Evolutionary conservation across 2,888 invertebrate genomes (phyloP).

Genomic region (Mesorhabditis spiculigera): DNA sequence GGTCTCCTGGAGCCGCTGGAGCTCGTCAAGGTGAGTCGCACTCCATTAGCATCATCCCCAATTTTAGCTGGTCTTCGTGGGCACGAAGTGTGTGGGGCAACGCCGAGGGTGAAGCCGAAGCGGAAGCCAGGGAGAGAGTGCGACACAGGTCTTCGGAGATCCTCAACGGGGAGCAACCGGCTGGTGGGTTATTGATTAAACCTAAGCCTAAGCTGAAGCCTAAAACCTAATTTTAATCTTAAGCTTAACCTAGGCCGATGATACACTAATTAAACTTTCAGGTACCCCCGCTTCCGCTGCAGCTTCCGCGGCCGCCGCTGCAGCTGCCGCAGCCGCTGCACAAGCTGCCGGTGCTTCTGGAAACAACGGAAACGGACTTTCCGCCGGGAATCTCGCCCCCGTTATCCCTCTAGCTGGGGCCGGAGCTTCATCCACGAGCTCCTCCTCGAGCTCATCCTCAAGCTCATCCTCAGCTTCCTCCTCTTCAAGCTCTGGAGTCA

Average conservation of each 20-base stretch:
- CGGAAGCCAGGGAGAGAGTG: not conserved
- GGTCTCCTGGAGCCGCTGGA: slow-evolving; percentile 7
- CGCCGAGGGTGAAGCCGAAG: slow-evolving; percentile 11
- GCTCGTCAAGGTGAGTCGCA: not conserved
- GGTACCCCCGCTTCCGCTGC: slow-evolving; percentile 9
- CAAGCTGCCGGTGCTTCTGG: slow-evolving; percentile 7
- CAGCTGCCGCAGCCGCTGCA: slow-evolving; percentile 4
- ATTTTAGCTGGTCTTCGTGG: slow-evolving; percentile 31
- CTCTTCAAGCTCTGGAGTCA: not conserved
- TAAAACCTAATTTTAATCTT: too few relatives aligned
- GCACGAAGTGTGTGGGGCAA: slow-evolving; percentile 24
- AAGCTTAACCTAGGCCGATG: not conserved
- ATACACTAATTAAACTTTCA: slow-evolving; percentile 5
- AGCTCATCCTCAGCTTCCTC: not conserved
- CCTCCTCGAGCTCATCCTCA: not conserved
- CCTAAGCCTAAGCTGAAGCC: too few relatives aligned
- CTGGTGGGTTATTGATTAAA: slow-evolving; percentile 4
- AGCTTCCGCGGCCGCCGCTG: slow-evolving; percentile 8
- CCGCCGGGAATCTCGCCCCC: not conserved
- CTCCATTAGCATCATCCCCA: not conserved
- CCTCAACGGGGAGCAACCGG: slow-evolving; percentile 7
- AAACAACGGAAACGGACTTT: slow-evolving; percentile 6
- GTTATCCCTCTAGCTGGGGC: slow-evolving; percentile 11
- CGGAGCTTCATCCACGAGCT: not conserved
- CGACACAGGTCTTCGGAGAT: slow-evolving; percentile 5